Base-by-base conservation (phyloP, 2,113 vertebrate species). In the Suncus etruscus region DNA sequence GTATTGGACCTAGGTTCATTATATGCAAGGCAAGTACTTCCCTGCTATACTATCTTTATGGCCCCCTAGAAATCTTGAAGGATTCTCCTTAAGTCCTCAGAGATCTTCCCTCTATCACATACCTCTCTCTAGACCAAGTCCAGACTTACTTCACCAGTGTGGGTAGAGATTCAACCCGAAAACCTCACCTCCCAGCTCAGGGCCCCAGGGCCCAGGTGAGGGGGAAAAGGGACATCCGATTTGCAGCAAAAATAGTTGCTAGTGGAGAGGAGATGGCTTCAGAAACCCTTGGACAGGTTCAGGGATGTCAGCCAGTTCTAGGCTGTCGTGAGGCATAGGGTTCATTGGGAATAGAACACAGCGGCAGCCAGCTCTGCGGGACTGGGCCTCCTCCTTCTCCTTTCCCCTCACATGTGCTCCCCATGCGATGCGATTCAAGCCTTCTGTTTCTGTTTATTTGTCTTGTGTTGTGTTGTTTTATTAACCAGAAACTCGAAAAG, bases 371-470 rank as follows among this genome's bases (percentile, higher is more conserved):
- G 79, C 47, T 1, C 4, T 78, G 50, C 3, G 20, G 39, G 85
- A 66, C 20, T 10, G 29, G 25, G 1, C 54, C 54, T 54, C 54
- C 54, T 16, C 54, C 18, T n/a, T 63, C 31, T 80, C 83, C 75
- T 39, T 2, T 0, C 78, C 74, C 84, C 92, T 73, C 88, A 94
- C 93, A 93, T 90, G 93, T 90, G 81, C 90, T 72, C 74, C 8
- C 80, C 54, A 66, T 94, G 89, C 66, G 14, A 66, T 45, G 5
- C 3, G 76, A 51, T 91, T 78, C 0, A 0, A 83, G 94, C 93
- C 95, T 96, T 97, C 96, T 97, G 93, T 54, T 95, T 95, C 96
- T 97, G 96, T 97, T 97, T 97, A 95, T 97, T 97, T 97, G 95
- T 95, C 97, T 95, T 96, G 86, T 0, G 0, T 66, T 92, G 94